phyloP scores from a whole-genome alignment of 1,140 invertebrate genomes.

The Pomacea maculata region DNA sequence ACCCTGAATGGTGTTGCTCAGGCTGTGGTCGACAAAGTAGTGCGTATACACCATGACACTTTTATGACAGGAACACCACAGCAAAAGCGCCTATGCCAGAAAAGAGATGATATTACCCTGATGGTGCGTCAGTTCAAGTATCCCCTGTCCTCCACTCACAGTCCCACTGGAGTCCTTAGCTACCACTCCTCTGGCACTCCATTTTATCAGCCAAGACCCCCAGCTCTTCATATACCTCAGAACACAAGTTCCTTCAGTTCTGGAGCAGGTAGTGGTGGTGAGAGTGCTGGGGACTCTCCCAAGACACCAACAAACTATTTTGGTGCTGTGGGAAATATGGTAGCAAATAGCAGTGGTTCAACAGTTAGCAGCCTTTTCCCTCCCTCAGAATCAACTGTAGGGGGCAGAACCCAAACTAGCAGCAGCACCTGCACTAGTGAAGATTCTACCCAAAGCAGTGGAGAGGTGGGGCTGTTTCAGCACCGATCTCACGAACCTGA shows the following conservation, averaged over 20 bases:
- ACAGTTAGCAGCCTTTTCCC: constrained; percentile 25
- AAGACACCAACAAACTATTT: constrained; percentile 32
- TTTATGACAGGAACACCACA: constrained; percentile 69
- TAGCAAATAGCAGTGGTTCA: constrained; percentile 8
- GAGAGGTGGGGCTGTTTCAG: constrained; percentile 50
- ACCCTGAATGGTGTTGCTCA: constrained; percentile 83
- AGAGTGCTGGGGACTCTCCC: constrained; percentile 29
- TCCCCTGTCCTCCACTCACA: constrained; percentile 71
- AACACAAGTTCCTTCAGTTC: constrained; percentile 34
- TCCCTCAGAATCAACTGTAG: constrained; percentile 18
- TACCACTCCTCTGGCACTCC: constrained; percentile 10
- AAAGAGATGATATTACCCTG: constrained; percentile 83
- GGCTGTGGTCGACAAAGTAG: constrained; percentile 86
- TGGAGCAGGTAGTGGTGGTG: constrained; percentile 42
- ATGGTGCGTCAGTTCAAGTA: constrained; percentile 89
- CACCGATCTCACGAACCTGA: constrained; percentile 42
- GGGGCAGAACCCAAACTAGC: constrained; percentile 35
- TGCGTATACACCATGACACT: constrained; percentile 83
- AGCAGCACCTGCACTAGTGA: constrained; percentile 48
- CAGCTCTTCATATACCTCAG: constrained; percentile 25
- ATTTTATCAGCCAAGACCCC: constrained; percentile 3
- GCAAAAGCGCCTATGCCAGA: constrained; percentile 62
- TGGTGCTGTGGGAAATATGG: constrained; percentile 8
- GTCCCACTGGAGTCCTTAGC: constrained; percentile 37
- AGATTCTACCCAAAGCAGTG: constrained; percentile 56